These are phyloP conservation scores for Aricia artaxerxes DNA, from an alignment of 2,888 invertebrate genomes.

Conservation along the genomic window DNA sequence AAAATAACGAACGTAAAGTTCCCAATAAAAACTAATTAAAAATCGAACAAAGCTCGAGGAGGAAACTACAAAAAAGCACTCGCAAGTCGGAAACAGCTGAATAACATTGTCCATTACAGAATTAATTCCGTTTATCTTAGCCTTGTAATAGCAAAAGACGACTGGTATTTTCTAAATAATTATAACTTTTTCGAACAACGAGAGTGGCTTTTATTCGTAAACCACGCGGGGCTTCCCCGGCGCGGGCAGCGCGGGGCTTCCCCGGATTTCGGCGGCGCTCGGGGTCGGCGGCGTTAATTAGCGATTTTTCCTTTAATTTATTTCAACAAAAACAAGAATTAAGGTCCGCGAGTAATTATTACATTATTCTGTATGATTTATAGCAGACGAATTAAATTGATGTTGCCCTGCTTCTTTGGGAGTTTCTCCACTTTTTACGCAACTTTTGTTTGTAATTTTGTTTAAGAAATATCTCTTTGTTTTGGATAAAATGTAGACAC, in stretches of 20 bases:
- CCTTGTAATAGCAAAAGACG: background rate
- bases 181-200: background rate
- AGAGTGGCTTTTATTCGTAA: background rate
- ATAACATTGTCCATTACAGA: conserved; percentile 1
- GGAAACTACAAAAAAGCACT: background rate
- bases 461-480: background rate
- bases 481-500: background rate
- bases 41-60: conserved; percentile 4
- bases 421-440: background rate
- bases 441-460: conserved; percentile 4
- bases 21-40: background rate
- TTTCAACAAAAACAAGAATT: conserved; percentile 32
- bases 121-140: conserved; percentile 6
- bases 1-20: background rate
- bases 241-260: background rate
- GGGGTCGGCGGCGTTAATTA: conserved; percentile 28
- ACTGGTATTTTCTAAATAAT: background rate
- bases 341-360: conserved; percentile 32
- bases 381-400: conserved; percentile 25
- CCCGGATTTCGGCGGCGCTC: background rate
- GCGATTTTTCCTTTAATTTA: conserved; percentile 32
- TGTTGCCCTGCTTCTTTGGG: conserved; percentile 1
- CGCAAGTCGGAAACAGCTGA: background rate
- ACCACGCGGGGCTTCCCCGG: background rate
- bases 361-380: conserved; percentile 33